Evolutionary conservation across 2,113 vertebrate species (phyloP).

Genomic region (Phylloscopus trochiloides): DNA sequence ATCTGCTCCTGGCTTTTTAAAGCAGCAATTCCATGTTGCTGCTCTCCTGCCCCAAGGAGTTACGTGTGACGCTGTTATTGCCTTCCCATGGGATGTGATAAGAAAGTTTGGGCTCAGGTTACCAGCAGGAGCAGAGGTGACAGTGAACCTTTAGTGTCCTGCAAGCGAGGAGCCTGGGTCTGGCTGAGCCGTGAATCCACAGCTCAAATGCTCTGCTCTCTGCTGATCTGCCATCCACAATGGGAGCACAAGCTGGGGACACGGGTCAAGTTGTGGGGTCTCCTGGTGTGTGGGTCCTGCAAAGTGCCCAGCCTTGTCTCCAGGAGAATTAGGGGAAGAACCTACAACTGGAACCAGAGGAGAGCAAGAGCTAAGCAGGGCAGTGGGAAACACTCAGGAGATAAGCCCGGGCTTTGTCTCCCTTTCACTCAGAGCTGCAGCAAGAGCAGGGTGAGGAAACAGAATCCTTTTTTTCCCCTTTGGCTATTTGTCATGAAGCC

Average conservation of each 20-base stretch:
- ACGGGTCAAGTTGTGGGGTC: background rate
- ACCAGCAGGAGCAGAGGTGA: background rate
- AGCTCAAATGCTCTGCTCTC: background rate
- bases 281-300: fast-evolving
- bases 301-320: background rate
- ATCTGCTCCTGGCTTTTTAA: background rate
- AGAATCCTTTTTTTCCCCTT: background rate
- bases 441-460: background rate
- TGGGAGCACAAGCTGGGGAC: background rate
- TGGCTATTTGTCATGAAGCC: background rate
- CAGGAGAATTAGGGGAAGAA: background rate
- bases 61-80: background rate
- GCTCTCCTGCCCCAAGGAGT: background rate
- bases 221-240: background rate
- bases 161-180: background rate
- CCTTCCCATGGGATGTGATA: background rate
- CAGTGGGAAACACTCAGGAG: background rate
- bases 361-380: background rate
- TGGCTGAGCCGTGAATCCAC: background rate
- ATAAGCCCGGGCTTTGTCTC: background rate
- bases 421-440: background rate
- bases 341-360: background rate
- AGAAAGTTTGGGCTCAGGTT: background rate
- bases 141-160: background rate
- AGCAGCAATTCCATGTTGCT: background rate